These are phyloP conservation scores for Leucoma salicis DNA, from an alignment of 2,888 invertebrate genomes.

Conservation along the genomic window DNA sequence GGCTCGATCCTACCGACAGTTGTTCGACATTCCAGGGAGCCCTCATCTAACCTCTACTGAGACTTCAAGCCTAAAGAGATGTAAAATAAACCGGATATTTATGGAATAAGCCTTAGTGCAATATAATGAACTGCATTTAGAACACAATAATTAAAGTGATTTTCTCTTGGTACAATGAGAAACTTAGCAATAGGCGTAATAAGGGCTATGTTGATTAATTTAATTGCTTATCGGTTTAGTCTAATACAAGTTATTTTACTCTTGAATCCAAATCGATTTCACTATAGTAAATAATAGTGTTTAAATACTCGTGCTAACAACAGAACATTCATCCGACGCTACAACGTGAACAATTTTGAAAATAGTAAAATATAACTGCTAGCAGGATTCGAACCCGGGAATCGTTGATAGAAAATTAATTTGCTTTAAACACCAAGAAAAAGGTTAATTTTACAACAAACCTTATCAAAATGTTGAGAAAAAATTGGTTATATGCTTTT, in stretches of 20 bases:
- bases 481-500: no score
- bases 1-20: slow-evolving; percentile 52
- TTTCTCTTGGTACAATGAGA: slow-evolving; percentile 39
- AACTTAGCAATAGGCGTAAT: slow-evolving; percentile 28
- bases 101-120: slow-evolving; percentile 14
- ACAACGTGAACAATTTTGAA: no score
- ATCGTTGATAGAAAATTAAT: no score
- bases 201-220: slow-evolving; percentile 31
- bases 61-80: slow-evolving; percentile 44
- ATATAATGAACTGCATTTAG: slow-evolving; percentile 29
- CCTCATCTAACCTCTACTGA: slow-evolving; percentile 29
- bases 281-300: no score
- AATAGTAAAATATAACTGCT: no score
- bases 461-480: no score
- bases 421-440: no score
- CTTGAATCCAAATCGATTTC: no score
- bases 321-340: no score
- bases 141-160: slow-evolving; percentile 41
- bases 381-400: no score
- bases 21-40: slow-evolving; percentile 58
- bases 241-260: slow-evolving; percentile 1
- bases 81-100: slow-evolving; percentile 39
- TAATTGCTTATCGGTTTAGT: slow-evolving; percentile 20
- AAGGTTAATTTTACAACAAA: no score
- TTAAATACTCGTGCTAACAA: no score